These are phyloP conservation scores for Nycticorax nycticorax DNA, from an alignment of 2,113 vertebrate species.

Conservation along the genomic window DNA sequence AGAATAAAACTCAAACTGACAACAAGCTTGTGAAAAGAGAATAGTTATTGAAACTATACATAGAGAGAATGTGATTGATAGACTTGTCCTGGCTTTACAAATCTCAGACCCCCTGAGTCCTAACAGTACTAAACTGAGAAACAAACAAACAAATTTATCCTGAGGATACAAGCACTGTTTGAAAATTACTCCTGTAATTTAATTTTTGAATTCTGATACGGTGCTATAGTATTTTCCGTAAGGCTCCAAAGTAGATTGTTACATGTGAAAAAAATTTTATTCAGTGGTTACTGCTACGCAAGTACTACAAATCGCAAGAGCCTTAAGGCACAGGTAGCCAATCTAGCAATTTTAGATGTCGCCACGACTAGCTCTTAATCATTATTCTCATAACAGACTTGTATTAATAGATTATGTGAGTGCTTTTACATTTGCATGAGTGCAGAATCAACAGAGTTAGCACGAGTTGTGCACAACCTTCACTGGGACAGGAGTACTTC, in stretches of 20 bases:
- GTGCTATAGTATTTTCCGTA: background rate
- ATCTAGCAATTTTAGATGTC: background rate
- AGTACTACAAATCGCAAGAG: background rate
- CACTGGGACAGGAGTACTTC: background rate
- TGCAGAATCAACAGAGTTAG: background rate
- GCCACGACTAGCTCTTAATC: background rate
- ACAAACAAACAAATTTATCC: conserved; percentile 33
- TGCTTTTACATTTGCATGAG: background rate
- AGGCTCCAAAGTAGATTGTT: background rate
- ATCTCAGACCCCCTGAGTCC: conserved; percentile 58
- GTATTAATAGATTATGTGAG: background rate
- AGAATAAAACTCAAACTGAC: conserved; percentile 28
- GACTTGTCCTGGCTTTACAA: conserved; percentile 48
- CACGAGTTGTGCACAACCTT: background rate
- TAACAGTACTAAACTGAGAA: conserved; percentile 18
- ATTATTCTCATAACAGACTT: background rate
- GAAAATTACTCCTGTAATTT: conserved; percentile 2
- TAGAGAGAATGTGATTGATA: conserved; percentile 12
- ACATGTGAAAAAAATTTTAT: background rate
- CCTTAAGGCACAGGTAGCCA: conserved; percentile 41
- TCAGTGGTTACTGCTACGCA: background rate
- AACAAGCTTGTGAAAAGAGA: conserved; percentile 8
- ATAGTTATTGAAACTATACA: conserved; percentile 12
- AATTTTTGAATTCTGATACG: background rate
- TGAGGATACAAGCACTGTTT: conserved; percentile 5